Base-by-base conservation (phyloP, 92 coral and sea anemone genomes). In the Nematostella vectensis region DNA sequence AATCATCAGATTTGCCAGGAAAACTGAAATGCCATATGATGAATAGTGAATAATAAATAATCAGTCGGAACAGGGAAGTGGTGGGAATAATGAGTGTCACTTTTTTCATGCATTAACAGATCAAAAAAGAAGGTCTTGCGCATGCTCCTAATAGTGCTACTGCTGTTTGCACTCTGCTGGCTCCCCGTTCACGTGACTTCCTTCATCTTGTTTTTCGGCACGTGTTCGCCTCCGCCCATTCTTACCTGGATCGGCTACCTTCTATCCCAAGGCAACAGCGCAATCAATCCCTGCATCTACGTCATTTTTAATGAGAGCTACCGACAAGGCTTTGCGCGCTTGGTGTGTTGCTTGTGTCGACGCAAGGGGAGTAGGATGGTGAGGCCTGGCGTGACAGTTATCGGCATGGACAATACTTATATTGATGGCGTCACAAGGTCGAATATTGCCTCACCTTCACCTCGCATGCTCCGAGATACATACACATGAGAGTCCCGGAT, bases 131-230 rank as follows among this genome's bases (percentile, higher is more conserved):
- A 85, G 55, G 95, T 81, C 20, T 64, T 85, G 0, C 75, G 63
- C 29, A 85, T 85, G 88, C 27, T 85, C 19, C 68, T 85, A 18
- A 74, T 80, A 6, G 95, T 85, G 1, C 88, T 85, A 15, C 39
- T 64, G 17, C 55, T 85, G 29, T 85, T 85, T 54, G 95, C 88
- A 2, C 12, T 81, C 18, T 85, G 95, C 31, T 85, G 95, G 95
- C 71, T 85, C 0, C 95, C 88, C 1, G 59, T 80, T 12, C 66
- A 75, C 47, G 50, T 85, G 22, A 57, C 36, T 12, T 83, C 80
- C 60, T 85, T 85, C 30, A 48, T 85, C 15, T 0, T 0, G 12
- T 85, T 75, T 56, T 85, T 65, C 50, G 88, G 62, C 9, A 31
- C 23, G 8, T 57, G 79, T 25, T 63, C 73, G 0, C 51, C 82